Percentiles rank a stretch among this genome's conserved stretches.
These are phyloP conservation scores for Callopanchax toddi DNA, from an alignment of 2,113 vertebrate species.

Conservation along the genomic window DNA sequence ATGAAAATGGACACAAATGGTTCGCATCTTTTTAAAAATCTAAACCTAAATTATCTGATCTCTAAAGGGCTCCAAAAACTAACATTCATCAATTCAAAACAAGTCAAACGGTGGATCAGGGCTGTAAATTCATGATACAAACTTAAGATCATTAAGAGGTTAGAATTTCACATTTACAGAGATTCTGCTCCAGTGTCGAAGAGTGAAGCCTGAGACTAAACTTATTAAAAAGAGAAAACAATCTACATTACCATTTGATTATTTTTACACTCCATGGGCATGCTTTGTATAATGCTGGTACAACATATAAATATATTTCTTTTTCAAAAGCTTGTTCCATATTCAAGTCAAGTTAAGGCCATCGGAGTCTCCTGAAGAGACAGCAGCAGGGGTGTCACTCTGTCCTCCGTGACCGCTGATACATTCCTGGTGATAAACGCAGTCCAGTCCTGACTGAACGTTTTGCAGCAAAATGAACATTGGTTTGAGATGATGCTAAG, in stretches of 20 bases:
- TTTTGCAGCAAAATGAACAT: constrained; percentile 71
- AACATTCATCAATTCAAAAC: constrained; percentile 10
- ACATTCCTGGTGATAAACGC: constrained; percentile 76
- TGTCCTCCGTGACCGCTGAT: constrained; percentile 34
- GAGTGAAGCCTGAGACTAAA: constrained; percentile 29
- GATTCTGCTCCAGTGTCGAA: constrained; percentile 57
- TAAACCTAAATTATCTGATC: background rate
- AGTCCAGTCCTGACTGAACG: constrained; percentile 68
- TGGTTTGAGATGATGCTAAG: constrained; percentile 47
- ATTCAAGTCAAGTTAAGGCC: constrained; percentile 72
- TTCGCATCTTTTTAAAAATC: background rate
- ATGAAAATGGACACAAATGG: constrained; percentile 9
- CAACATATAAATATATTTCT: constrained; percentile 67
- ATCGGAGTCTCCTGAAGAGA: constrained; percentile 20
- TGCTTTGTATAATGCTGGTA: constrained; percentile 77
- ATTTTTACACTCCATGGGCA: constrained; percentile 30
- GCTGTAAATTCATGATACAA: background rate
- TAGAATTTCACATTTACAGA: constrained; percentile 22
- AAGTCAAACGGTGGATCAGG: background rate
- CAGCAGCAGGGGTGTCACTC: constrained; percentile 23
- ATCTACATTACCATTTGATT: constrained; percentile 18
- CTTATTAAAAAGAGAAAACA: constrained; percentile 15
- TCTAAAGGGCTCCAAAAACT: background rate
- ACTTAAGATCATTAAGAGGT: no score
- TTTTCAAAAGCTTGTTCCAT: constrained; percentile 75